phyloP scores from a whole-genome alignment of 1,140 invertebrate genomes.

The Hormaphis cornu region DNA sequence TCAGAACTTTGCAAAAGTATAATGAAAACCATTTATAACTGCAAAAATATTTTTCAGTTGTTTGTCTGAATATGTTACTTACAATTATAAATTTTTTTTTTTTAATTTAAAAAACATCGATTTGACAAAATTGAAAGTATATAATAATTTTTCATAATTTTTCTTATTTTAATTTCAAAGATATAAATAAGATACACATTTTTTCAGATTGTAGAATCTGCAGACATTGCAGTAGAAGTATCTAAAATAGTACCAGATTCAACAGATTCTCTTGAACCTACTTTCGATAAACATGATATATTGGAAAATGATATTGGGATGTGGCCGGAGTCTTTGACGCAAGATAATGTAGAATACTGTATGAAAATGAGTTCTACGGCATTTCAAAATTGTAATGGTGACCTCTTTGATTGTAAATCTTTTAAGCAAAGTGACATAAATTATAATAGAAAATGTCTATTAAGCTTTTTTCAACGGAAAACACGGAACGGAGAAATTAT shows the following conservation, averaged over 20 bases:
- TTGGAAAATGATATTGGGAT: constrained; percentile 3
- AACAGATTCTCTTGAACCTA: background rate
- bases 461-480: constrained; percentile 30
- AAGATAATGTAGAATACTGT: constrained; percentile 27
- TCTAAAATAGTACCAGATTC: background rate
- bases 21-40: too few relatives aligned
- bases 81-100: too few relatives aligned
- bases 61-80: too few relatives aligned
- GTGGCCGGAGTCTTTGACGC: constrained; percentile 18
- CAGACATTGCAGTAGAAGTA: background rate
- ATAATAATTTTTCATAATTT: too few relatives aligned
- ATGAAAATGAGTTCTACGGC: background rate
- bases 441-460: constrained; percentile 14
- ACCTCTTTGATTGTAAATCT: constrained; percentile 23
- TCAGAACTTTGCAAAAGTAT: too few relatives aligned
- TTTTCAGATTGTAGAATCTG: background rate
- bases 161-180: too few relatives aligned
- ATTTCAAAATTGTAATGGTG: constrained; percentile 23
- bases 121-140: too few relatives aligned
- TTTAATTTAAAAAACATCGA: too few relatives aligned
- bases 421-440: constrained; percentile 21
- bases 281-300: background rate
- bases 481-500: constrained; percentile 34
- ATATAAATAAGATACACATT: too few relatives aligned
- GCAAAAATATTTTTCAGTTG: too few relatives aligned